phyloP scores from a whole-genome alignment of 2,797 vertebrate species.

The Coracias cyanogaster region DNA sequence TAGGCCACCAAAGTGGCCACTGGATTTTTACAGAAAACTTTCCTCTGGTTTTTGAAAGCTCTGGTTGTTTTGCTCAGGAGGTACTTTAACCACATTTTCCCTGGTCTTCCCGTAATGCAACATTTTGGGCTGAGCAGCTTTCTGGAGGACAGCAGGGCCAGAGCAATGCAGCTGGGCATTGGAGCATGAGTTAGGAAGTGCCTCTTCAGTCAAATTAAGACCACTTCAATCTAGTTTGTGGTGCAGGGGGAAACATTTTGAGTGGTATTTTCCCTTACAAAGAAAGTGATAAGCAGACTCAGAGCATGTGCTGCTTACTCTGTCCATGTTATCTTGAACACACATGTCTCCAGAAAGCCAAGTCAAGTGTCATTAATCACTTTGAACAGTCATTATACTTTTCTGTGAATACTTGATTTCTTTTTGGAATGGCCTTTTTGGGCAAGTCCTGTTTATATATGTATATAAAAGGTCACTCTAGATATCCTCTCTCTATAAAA shows the following conservation, averaged over 20 bases:
- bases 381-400: neutral
- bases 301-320: neutral
- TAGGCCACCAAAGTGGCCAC: neutral
- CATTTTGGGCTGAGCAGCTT: neutral
- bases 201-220: neutral
- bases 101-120: neutral
- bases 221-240: neutral
- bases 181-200: neutral
- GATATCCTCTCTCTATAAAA: neutral
- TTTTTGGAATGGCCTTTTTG: neutral
- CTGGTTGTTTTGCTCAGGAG: neutral
- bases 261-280: neutral
- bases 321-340: neutral
- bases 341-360: neutral
- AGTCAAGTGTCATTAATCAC: neutral
- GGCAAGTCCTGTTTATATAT: neutral
- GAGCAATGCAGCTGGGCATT: neutral
- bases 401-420: neutral
- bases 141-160: neutral
- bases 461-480: neutral
- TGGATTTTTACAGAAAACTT: neutral
- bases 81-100: neutral
- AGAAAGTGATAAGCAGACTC: neutral
- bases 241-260: neutral
- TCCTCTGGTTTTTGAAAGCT: no score